Percentiles rank a stretch among this genome's conserved stretches.
phyloP scores from a whole-genome alignment of 2,888 invertebrate species.

The Empis livida region DNA sequence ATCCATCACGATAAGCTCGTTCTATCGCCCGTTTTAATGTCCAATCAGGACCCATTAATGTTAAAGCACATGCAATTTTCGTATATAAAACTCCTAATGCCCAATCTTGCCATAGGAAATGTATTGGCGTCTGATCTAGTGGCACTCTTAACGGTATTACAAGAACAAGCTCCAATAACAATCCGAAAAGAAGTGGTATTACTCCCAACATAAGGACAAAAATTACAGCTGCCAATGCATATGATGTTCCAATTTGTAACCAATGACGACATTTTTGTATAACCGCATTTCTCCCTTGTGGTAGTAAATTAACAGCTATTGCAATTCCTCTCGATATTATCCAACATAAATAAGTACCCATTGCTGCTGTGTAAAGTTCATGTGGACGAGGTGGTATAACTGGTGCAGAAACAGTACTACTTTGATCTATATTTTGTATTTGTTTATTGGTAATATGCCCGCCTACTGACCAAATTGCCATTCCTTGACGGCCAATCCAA shows the following conservation, averaged over 20 bases:
- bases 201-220: slow-evolving; percentile 66
- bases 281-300: slow-evolving; percentile 72
- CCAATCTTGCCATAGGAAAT: slow-evolving; percentile 94
- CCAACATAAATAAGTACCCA: slow-evolving; percentile 91
- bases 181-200: slow-evolving; percentile 82
- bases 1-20: slow-evolving; percentile 83
- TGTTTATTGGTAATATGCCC: slow-evolving; percentile 21
- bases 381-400: slow-evolving; percentile 56
- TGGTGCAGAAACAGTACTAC: slow-evolving; percentile 4
- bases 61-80: slow-evolving; percentile 91
- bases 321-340: slow-evolving; percentile 71
- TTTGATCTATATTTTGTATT: not conserved
- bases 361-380: slow-evolving; percentile 91
- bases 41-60: slow-evolving; percentile 98
- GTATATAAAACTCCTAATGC: slow-evolving; percentile 94
- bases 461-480: slow-evolving; percentile 72
- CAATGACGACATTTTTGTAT: slow-evolving; percentile 57
- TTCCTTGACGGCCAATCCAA: slow-evolving; percentile 75
- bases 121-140: slow-evolving; percentile 76
- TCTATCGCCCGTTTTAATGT: slow-evolving; percentile 83
- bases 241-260: slow-evolving; percentile 61
- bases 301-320: slow-evolving; percentile 74
- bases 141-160: slow-evolving; percentile 90
- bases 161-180: slow-evolving; percentile 79
- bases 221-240: slow-evolving; percentile 57